Conservation (phyloP, 2,797 vertebrate genomes). For the Jordanella pulchra region DNA sequence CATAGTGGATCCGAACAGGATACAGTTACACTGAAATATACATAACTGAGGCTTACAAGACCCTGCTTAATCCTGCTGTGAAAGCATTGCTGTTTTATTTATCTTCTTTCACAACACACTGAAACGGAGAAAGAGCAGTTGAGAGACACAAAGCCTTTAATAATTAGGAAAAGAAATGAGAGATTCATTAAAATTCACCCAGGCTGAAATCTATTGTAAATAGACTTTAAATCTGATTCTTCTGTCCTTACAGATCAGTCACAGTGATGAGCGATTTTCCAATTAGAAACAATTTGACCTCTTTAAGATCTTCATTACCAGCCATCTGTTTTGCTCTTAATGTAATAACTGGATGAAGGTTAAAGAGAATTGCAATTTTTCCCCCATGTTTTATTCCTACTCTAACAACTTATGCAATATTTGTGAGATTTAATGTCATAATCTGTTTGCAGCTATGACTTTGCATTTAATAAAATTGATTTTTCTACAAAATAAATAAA, state of each 20-base stretch:
- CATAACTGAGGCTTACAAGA: slow-evolving; percentile 32
- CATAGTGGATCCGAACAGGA: slow-evolving; percentile 27
- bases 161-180: slow-evolving; percentile 42
- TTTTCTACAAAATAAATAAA: background rate
- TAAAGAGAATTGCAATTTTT: background rate
- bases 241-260: background rate
- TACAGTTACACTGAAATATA: slow-evolving; percentile 43
- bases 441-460: background rate
- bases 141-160: slow-evolving; percentile 37
- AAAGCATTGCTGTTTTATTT: slow-evolving; percentile 42
- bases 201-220: slow-evolving; percentile 54
- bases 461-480: background rate
- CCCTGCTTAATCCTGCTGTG: slow-evolving; percentile 43
- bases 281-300: background rate
- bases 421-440: background rate
- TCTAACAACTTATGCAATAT: background rate
- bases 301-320: background rate
- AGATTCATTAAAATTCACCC: slow-evolving; percentile 49
- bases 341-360: background rate
- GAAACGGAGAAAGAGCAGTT: slow-evolving; percentile 38
- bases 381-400: background rate
- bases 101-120: slow-evolving; percentile 24
- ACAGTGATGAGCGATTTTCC: background rate
- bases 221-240: slow-evolving; percentile 22
- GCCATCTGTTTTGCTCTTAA: background rate